Percentiles rank a stretch among this genome's conserved stretches.
Conservation (phyloP, 2,113 vertebrate genomes). For the Natator depressus region DNA sequence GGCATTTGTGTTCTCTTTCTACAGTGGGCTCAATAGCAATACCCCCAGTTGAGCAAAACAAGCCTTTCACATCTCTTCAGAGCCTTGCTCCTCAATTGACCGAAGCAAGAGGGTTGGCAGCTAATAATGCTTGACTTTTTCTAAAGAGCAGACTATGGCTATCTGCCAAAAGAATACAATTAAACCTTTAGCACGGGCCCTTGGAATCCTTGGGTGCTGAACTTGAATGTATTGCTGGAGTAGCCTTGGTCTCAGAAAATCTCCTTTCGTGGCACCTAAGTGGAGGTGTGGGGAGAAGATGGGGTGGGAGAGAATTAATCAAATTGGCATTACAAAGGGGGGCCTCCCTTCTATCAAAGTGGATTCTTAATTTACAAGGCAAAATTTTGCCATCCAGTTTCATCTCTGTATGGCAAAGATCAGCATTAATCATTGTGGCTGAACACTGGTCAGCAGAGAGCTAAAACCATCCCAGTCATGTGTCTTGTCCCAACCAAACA, state of each 20-base stretch:
- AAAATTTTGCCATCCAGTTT: not conserved
- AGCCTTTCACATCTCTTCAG: not conserved
- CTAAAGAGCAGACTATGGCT: conserved; percentile 22
- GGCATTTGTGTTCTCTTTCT: not conserved
- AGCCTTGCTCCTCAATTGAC: not conserved
- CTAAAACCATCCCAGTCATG: not conserved
- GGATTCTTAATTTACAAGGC: not conserved
- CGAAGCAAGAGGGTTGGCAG: not conserved
- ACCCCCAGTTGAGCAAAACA: not conserved
- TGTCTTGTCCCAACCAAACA: accelerated
- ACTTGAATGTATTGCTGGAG: not conserved
- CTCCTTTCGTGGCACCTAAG: not conserved
- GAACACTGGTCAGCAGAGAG: accelerated
- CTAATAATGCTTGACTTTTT: conserved; percentile 18
- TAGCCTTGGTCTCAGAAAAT: conserved; percentile 46
- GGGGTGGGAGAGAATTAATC: conserved; percentile 38
- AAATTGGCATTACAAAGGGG: not conserved
- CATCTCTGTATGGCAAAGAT: not conserved
- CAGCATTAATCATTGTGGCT: not conserved
- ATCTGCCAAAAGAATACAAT: conserved; percentile 59
- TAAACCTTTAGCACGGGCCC: conserved; percentile 11
- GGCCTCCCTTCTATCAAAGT: not conserved
- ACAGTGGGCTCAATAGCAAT: not conserved
- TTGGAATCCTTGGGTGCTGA: not conserved
- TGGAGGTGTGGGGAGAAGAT: not conserved